Evolutionary conservation across 2,888 invertebrate species (phyloP).

Genomic region (Zootermopsis nevadensis): DNA sequence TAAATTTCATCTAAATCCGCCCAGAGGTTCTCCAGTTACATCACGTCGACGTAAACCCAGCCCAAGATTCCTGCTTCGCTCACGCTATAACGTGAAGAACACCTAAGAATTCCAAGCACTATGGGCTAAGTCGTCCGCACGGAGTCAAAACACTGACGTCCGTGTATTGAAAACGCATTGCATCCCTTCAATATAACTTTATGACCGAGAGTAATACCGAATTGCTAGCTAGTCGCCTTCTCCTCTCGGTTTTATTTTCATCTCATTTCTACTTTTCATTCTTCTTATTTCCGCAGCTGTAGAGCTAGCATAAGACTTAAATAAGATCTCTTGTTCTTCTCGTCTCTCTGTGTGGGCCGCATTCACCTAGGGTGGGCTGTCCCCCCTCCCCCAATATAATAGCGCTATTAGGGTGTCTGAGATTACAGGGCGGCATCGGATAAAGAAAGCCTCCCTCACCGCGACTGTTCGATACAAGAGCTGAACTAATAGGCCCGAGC

Average conservation of each 20-base stretch:
- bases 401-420: constrained; percentile 52
- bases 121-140: background rate
- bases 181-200: constrained; percentile 42
- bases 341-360: constrained; percentile 51
- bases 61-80: no score
- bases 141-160: background rate
- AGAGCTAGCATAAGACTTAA: constrained; percentile 9
- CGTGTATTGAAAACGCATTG: constrained; percentile 36
- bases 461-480: constrained; percentile 16
- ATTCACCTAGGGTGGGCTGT: constrained; percentile 37
- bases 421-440: constrained; percentile 51
- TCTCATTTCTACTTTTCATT: background rate
- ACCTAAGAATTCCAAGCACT: constrained; percentile 23
- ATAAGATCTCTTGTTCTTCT: constrained; percentile 34
- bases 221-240: constrained; percentile 3
- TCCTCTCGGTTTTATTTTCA: background rate
- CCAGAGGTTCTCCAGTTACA: no score
- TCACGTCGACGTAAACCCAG: no score
- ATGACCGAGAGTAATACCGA: constrained; percentile 16
- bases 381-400: constrained; percentile 46
- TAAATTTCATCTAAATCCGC: no score
- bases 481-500: background rate
- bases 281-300: constrained; percentile 10
- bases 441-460: constrained; percentile 44
- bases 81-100: background rate